Base-by-base conservation (phyloP, 1,140 invertebrate species). In the Vanessa tameamea region DNA sequence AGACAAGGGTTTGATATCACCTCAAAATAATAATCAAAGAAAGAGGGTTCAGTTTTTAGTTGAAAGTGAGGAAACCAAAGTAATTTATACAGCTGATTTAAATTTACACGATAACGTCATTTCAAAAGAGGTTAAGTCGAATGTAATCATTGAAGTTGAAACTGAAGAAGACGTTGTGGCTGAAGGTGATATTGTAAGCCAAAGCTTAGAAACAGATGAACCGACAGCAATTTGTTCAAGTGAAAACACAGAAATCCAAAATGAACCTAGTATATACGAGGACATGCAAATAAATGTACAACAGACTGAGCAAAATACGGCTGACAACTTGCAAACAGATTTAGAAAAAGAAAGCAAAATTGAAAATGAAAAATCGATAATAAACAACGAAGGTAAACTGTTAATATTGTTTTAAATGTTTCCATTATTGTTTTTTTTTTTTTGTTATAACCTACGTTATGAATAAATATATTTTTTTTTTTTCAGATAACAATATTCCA, bases 1-100 rank as follows among this genome's bases (percentile, higher is more conserved):
- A 80, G 89, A 87, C 73, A 91, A 87, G 78, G 74, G 72, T 23
- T 26, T 76, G 43, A 67, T 83, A n/a, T 71, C 82, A 37, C 71
- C 85, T 15, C 81, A 90, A 69, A 89, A 86, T 84, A 87, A 86
- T 26, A 82, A 86, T 72, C 86, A 89, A 73, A 88, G 94, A 82
- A 95, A 95, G 89, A 93, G 94, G 81, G 94, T 95, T 67, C 94
- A 95, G 85, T 95, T 95, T 92, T 87, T 94, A 76, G 94, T 94
- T 66, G 94, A 95, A 89, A 94, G 93, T 77, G 94, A 94, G 87
- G 89, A 91, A 80, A 91, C 89, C 13, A 92, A 87, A 80, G 82
- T 88, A 26, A 91, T 92, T 64, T 92, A 88, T 76, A 92, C 91
- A 55, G 91, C 91, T 6, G 89, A 92, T 61, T 80, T 91, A 47